Evolutionary conservation across 2,888 invertebrate species (phyloP), one percentile per base, ranked within the genome.

Genomic region (Drosophila neotestacea): DNA sequence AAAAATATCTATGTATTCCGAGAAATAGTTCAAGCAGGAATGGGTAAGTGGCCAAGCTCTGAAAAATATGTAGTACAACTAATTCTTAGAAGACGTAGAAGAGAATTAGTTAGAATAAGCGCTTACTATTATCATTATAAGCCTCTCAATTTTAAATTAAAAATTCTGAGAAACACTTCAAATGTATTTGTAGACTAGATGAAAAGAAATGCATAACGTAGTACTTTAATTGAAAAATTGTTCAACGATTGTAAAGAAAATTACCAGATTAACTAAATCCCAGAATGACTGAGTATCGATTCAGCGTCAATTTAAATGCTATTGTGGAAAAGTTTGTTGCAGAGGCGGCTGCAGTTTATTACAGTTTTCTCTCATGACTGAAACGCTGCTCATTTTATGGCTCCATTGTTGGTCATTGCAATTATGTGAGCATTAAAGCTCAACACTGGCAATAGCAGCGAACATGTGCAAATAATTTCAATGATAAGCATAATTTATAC

Each of bases 401-500:
- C 74, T 75, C 81, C 72, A 81, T 70, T 78, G 85, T 78, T 70
- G 75, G 79, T 67, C 70, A 75, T 70, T 88, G 81, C 79, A 84
- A 84, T 88, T 88, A 88, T 78, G 87, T 48, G 64, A 62, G 62
- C 72, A 83, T 81, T 86, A 86, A 77, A 72, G 78, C 73, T 60
- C 78, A 42, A 46, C 55, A 34, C 64, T 61, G 54, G 55, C 63
- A 58, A 59, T 68, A 44, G 52, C 41, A 39, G 46, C 56, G 70
- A 84, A 75, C 89, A 88, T 84, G 87, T 86, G 88, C 81, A 78
- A 77, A 84, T 88, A 88, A 85, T 76, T 79, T 61, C 62, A 77
- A 78, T 84, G 83, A 84, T 84, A 86, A 88, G 79, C 83, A 84
- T 88, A 84, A 86, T 84, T 88, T 88, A 84, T 86, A 73, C 67